These are phyloP conservation scores for Pagetopsis macropterus DNA, from an alignment of 2,797 vertebrate species.

Conservation along the genomic window DNA sequence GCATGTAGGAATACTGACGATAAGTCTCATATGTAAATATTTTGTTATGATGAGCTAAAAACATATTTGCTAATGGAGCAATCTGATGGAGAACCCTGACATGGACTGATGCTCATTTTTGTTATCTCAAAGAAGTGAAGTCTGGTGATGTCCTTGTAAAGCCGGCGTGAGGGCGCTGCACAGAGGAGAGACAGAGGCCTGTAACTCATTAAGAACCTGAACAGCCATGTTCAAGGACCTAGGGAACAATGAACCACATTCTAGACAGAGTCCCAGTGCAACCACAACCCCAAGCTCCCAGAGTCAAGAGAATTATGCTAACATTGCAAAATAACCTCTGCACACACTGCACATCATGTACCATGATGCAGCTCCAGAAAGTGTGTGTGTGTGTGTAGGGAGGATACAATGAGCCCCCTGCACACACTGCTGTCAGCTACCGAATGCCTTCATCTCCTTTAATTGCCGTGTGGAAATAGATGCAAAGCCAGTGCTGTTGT, in stretches of 20 bases:
- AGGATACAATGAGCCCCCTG: constrained; percentile 33
- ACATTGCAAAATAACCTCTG: constrained; percentile 48
- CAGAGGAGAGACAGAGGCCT: constrained; percentile 34
- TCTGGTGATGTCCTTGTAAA: constrained; percentile 30
- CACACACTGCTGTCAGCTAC: constrained; percentile 21
- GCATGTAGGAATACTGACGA: background rate
- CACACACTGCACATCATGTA: constrained; percentile 5
- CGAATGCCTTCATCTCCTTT: constrained; percentile 33
- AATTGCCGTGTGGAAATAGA: constrained; percentile 25
- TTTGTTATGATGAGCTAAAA: background rate
- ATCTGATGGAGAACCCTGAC: background rate
- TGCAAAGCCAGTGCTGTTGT: constrained; percentile 37
- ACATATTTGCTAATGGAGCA: no score
- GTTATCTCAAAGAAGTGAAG: constrained; percentile 13
- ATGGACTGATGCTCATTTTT: constrained; percentile 2
- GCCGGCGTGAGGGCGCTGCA: constrained; percentile 26
- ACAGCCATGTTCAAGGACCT: constrained; percentile 69
- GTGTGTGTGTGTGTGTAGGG: constrained; percentile 32
- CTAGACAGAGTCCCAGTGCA: constrained; percentile 50
- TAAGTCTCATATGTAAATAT: no score
- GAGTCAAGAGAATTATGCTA: constrained; percentile 37
- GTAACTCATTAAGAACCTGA: constrained; percentile 76
- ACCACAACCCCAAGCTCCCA: constrained; percentile 34
- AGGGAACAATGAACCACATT: constrained; percentile 81
- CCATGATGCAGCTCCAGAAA: constrained; percentile 40